A percentile compares a stretch with the other conserved stretches of the same genome.
Conservation (phyloP, 2,113 vertebrate genomes). For the Oncorhynchus nerka region DNA sequence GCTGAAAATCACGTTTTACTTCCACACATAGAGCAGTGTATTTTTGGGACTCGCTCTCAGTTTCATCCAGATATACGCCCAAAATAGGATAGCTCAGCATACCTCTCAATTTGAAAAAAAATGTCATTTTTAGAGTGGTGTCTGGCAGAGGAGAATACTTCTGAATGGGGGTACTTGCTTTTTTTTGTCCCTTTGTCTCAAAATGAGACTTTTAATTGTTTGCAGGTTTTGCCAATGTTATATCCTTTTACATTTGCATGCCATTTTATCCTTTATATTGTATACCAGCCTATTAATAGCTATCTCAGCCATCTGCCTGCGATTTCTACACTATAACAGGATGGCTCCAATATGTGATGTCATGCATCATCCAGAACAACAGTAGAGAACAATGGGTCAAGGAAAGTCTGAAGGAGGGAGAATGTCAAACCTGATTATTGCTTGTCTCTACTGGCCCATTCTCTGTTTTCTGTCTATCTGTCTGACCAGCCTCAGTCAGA, state of each 20-base stretch:
- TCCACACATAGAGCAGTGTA: conserved; percentile 24
- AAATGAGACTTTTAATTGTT: not conserved
- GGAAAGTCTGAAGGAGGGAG: conserved; percentile 4
- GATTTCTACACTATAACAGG: too few relatives aligned
- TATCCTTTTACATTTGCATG: not conserved
- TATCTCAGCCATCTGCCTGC: too few relatives aligned
- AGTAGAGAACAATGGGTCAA: conserved; percentile 16
- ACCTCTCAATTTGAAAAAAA: conserved; percentile 9
- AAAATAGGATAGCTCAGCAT: conserved; percentile 21
- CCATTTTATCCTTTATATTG: not conserved
- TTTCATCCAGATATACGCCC: not conserved
- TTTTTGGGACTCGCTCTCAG: conserved; percentile 34
- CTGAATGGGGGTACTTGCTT: not conserved
- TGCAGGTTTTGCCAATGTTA: not conserved
- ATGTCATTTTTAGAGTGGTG: not conserved
- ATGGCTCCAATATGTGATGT: conserved; percentile 1
- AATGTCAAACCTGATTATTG: conserved; percentile 9
- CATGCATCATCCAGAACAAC: not conserved
- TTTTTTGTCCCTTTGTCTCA: not conserved
- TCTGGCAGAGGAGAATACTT: not conserved
- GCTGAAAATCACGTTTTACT: conserved; percentile 55
- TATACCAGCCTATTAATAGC: too few relatives aligned
- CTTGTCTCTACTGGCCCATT: not conserved
- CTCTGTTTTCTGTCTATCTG: not conserved
- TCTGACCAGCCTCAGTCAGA: not conserved